phyloP scores from a whole-genome alignment of 2,888 invertebrate genomes.

The Cynaeus angustus region DNA sequence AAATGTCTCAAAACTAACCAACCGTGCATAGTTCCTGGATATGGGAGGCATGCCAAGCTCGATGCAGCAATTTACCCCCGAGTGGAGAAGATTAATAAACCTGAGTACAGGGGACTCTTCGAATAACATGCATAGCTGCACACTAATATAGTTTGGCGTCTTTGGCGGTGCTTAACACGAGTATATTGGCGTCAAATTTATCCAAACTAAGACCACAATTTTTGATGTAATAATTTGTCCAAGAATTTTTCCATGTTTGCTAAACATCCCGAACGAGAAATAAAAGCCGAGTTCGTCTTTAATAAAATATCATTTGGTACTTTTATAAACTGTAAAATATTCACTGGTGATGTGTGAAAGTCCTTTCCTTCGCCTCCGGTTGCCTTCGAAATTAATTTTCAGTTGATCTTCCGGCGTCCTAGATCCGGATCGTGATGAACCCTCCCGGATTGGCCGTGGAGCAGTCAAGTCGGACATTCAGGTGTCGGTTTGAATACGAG shows the following conservation, averaged over 20 bases:
- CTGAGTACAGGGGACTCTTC: slow-evolving; percentile 14
- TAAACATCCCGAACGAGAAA: too few species aligned
- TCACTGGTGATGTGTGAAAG: too few species aligned
- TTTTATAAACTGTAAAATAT: too few species aligned
- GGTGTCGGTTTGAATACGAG: slow-evolving; percentile 60
- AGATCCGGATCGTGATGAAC: slow-evolving; percentile 6
- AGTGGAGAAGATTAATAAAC: slow-evolving; percentile 33
- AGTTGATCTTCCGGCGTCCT: not conserved
- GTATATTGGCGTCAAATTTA: not conserved
- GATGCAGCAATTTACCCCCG: slow-evolving; percentile 30
- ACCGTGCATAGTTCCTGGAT: slow-evolving; percentile 8
- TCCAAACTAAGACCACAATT: too few species aligned
- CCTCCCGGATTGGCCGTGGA: slow-evolving; percentile 10
- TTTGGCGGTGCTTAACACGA: slow-evolving; percentile 14
- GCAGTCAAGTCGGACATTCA: slow-evolving; percentile 51
- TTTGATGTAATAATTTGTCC: too few species aligned
- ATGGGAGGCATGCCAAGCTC: slow-evolving; percentile 5
- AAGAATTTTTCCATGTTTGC: too few species aligned
- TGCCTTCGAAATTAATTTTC: slow-evolving; percentile 7
- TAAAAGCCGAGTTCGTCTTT: too few species aligned
- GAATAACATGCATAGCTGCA: slow-evolving; percentile 36
- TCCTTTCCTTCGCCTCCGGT: not conserved
- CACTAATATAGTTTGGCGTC: slow-evolving; percentile 27
- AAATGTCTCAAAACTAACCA: slow-evolving; percentile 24
- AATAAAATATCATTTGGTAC: too few species aligned